Evolutionary conservation across 2,888 invertebrate species (phyloP).

Genomic region (Ormia ochracea): DNA sequence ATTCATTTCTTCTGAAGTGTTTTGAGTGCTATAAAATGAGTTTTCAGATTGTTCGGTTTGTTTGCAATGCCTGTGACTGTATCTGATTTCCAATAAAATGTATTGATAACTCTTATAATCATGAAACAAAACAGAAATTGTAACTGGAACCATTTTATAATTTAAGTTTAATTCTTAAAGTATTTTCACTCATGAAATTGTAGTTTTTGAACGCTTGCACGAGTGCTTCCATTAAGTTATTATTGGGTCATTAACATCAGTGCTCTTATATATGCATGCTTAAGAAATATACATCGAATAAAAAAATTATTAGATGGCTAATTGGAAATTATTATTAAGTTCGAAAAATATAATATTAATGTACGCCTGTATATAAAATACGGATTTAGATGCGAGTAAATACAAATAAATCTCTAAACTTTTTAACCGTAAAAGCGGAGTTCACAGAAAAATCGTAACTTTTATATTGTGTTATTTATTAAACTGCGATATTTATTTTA

Average conservation of each 20-base stretch:
- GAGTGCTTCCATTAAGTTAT: conserved; percentile 1
- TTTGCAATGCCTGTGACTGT: not conserved
- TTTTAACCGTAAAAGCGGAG: too few species aligned
- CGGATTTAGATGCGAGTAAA: too few species aligned
- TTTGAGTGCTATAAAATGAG: not conserved
- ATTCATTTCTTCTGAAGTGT: not conserved
- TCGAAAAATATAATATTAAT: not conserved
- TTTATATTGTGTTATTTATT: too few species aligned
- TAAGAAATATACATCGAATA: too few species aligned
- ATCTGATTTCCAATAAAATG: not conserved
- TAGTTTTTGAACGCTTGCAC: not conserved
- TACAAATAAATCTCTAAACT: too few species aligned
- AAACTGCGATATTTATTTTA: too few species aligned
- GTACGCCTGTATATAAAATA: too few species aligned
- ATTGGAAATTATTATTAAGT: not conserved
- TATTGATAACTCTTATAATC: not conserved
- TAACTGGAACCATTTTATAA: conserved; percentile 35
- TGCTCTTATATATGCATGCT: not conserved
- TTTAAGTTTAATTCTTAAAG: conserved; percentile 35
- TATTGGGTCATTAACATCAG: conserved; percentile 6
- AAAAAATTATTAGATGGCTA: not conserved
- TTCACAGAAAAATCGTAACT: too few species aligned
- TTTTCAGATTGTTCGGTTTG: not conserved
- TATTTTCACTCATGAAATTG: not conserved
- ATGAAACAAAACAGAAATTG: conserved; percentile 32